Evolutionary conservation across 1,140 invertebrate species (phyloP), one percentile per base, ranked within the genome.

Genomic region (Psilanteris sp.): DNA sequence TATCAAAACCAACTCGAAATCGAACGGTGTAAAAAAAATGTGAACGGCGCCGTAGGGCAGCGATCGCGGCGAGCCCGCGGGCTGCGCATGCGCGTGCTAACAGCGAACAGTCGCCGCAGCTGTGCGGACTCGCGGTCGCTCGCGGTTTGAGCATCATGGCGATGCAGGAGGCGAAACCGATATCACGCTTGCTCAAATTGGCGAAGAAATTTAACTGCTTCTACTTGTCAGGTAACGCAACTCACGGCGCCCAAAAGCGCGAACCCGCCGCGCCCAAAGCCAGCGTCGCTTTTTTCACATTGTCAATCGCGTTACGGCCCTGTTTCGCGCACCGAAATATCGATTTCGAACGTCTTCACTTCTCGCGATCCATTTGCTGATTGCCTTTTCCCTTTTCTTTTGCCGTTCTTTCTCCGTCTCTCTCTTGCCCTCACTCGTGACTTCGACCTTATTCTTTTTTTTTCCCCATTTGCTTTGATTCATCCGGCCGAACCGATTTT

Each of bases 191-290:
- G 82, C 88, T 94, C 77, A 93, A 92, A 89, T 90, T 95, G 80
- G 93, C 94, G 32, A 91, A 93, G 84, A 94, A 94, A 88, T 95
- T 95, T 85, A 96, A 96, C 87, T 94, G 93, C 90, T 96, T 96
- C 87, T 95, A 95, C 88, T 87, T 95, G 88, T 91, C 92, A 90
- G 94, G 94, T 94, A 89, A 90, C 89, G 57, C 55, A 48, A 48
- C 3, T 3, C 32, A n/a, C 27, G 18, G 1, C 18, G 27, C 8
- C 31, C 9, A 11, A 14, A 36, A 2, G 13, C 14, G 2, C 14
- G 14, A 7, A 8, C 3, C 6, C 15, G 26, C 13, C 34, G 9
- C 9, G 18, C n/a, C 29, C 18, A 24, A 36, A 13, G n/a, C n/a
- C 48, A 8, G 18, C 44, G 26, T 32, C 14, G 7, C 22, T 18